phyloP scores from a whole-genome alignment of 1,140 invertebrate genomes.

The Condylostylus longicornis region DNA sequence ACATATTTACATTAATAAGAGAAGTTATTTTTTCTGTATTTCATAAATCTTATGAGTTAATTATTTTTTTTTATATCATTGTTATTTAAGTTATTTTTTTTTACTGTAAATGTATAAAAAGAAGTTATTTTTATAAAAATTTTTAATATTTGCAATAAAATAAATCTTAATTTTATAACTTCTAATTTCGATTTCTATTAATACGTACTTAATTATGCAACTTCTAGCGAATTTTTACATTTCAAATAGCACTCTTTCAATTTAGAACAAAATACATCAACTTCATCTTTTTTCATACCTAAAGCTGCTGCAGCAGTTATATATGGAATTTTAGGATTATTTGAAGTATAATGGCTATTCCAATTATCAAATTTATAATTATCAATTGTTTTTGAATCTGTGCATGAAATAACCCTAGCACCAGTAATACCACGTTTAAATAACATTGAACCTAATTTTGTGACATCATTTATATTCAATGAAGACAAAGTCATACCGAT shows the following conservation, averaged over 20 bases:
- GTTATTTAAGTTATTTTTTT: too few relatives aligned
- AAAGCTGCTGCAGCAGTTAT: constrained; percentile 27
- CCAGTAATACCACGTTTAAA: constrained; percentile 29
- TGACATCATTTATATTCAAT: constrained; percentile 7
- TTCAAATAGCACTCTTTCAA: constrained; percentile 21
- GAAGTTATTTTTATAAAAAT: too few relatives aligned
- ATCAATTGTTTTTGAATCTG: constrained; percentile 21
- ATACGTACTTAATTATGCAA: too few relatives aligned
- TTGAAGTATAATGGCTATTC: constrained; percentile 18
- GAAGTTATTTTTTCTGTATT: too few relatives aligned
- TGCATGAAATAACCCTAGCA: constrained; percentile 20
- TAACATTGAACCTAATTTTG: constrained; percentile 29
- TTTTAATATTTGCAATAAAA: too few relatives aligned
- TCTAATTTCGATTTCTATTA: too few relatives aligned
- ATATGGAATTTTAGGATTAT: constrained; percentile 16
- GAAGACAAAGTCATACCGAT: constrained; percentile 38
- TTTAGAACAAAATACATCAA: constrained; percentile 25
- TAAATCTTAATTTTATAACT: too few relatives aligned
- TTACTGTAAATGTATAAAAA: too few relatives aligned
- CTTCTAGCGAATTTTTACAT: too few relatives aligned
- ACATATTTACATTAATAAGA: too few relatives aligned
- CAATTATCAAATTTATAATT: constrained; percentile 23
- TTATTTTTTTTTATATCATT: too few relatives aligned
- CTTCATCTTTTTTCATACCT: constrained; percentile 20
- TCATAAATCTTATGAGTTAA: too few relatives aligned